Evolutionary conservation across 2,888 invertebrate genomes (phyloP), one percentile per base, ranked within the genome.

Genomic region (Lordiphosa fenestrarum): DNA sequence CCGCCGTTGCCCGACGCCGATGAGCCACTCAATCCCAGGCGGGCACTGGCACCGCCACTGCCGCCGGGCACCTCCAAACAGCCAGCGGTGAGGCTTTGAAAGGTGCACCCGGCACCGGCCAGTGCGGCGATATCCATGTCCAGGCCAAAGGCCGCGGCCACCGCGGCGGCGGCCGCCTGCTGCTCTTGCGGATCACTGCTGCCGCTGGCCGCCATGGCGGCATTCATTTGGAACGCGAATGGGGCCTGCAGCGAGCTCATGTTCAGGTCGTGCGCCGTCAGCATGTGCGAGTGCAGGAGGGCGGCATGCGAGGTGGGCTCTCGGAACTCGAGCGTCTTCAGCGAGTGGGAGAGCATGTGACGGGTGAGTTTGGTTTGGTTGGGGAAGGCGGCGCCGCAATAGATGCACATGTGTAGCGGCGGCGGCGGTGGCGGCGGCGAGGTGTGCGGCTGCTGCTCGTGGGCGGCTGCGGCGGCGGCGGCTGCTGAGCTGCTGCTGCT

Each of bases 301-400:
- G 91, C 86, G 69, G 86, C 82, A 39, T 85, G 83, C 90, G 91
- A 76, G 90, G 91, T 85, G 89, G 91, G 88, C 89, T 96, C 95
- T 77, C 95, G 93, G 90, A 94, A 95, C 92, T 95, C 96, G 89
- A 96, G 92, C 78, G 95, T 94, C 91, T 96, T 96, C 90, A 96
- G 92, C 88, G 95, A 95, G 91, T 96, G 96, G 88, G 95, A 95
- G 87, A 96, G 92, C 91, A 96, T 94, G 91, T 96, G 96, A 89
- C 96, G 92, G 88, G 96, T 95, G 90, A 96, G 92, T 92, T 96
- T 96, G 93, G 94, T 95, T 92, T 95, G 96, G 90, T 95, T 95
- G 85, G 95, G 94, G 91, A 96, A 96, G 89, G 94, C 92, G 87
- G 94, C 94, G 90, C 95, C 95, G 93, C 96, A 96, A 92, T 96